phyloP scores from a whole-genome alignment of 30 jellyfish, hydroid and myxozoan species.

The Hydractinia symbiolongicarpus region DNA sequence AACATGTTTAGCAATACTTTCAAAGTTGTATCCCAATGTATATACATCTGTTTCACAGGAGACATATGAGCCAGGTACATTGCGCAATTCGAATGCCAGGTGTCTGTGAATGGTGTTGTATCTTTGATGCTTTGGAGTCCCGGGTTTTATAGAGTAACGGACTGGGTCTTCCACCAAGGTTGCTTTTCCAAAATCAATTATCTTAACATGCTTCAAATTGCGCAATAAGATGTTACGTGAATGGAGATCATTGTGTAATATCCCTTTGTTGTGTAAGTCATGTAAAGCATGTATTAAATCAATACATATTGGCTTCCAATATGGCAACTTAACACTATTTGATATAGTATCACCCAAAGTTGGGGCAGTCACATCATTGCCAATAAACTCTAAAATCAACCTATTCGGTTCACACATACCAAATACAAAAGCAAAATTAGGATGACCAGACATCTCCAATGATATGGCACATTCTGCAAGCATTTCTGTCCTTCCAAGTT shows the following conservation, averaged over 20 bases:
- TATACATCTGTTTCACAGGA: background rate
- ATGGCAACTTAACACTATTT: background rate
- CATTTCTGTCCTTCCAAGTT: background rate
- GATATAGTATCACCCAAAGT: background rate
- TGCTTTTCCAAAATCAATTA: background rate
- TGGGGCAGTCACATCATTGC: background rate
- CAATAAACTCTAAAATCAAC: background rate
- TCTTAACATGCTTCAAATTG: background rate
- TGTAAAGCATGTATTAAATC: background rate
- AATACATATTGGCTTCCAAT: background rate
- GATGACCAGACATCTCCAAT: background rate
- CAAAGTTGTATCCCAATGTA: background rate
- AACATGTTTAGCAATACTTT: background rate
- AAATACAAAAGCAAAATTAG: background rate
- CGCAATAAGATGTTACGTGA: background rate
- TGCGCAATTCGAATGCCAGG: background rate
- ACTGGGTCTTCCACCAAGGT: background rate
- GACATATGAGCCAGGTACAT: too few species aligned
- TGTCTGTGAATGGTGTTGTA: constrained; percentile 2
- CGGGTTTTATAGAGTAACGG: background rate
- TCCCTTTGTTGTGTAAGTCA: background rate
- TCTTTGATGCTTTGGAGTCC: constrained; percentile 2
- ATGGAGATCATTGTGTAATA: background rate
- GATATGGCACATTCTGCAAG: background rate
- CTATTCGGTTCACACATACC: constrained; percentile 1